A percentile compares a stretch with the other conserved stretches of the same genome.
Evolutionary conservation across 2,888 invertebrate species (phyloP).

Genomic region (Cantharis flavilabris): DNA sequence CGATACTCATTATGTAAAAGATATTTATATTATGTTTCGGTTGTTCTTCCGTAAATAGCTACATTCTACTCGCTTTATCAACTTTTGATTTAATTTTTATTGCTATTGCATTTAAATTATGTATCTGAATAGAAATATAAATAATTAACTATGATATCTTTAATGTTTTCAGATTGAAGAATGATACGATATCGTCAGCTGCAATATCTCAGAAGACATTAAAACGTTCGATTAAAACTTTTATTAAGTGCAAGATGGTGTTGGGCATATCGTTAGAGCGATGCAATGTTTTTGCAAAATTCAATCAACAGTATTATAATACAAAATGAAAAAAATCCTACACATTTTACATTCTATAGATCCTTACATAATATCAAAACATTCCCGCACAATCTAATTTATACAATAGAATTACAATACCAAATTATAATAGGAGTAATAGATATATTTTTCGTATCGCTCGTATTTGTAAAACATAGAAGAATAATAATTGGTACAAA

Average conservation of each 20-base stretch:
- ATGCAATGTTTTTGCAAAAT: slow-evolving; percentile 50
- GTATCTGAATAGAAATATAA: too few species aligned
- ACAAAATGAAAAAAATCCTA: slow-evolving; percentile 48
- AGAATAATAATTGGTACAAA: neutral
- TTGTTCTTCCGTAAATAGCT: too few species aligned
- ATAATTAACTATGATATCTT: too few species aligned
- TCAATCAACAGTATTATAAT: slow-evolving; percentile 40
- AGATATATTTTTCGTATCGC: neutral
- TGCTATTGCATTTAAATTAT: too few species aligned
- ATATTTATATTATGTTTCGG: too few species aligned
- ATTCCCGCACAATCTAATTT: slow-evolving; percentile 31
- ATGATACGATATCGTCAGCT: neutral
- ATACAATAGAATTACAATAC: slow-evolving; percentile 30
- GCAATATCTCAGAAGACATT: neutral
- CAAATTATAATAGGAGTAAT: neutral
- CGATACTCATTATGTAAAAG: too few species aligned
- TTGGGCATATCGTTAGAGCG: slow-evolving; percentile 41
- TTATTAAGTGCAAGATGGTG: slow-evolving; percentile 44
- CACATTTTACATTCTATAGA: slow-evolving; percentile 47
- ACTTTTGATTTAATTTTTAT: too few species aligned
- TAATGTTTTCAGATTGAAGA: neutral
- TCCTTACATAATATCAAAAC: slow-evolving; percentile 34
- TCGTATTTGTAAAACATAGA: neutral
- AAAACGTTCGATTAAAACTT: neutral
- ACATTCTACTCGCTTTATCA: too few species aligned